These are phyloP conservation scores for Struthidea cinerea DNA, from an alignment of 2,113 vertebrate species.

Conservation along the genomic window DNA sequence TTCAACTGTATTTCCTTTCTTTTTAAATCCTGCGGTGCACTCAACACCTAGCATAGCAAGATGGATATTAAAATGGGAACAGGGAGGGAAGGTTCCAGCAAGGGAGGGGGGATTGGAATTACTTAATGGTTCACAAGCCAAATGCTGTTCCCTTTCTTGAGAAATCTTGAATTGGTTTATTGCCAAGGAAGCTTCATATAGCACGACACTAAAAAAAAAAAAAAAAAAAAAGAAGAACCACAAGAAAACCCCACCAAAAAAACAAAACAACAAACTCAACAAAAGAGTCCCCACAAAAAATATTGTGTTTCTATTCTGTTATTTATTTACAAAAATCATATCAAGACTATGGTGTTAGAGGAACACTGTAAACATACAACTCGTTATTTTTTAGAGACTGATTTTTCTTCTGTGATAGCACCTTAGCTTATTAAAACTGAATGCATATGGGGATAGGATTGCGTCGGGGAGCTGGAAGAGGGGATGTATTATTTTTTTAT, in stretches of 20 bases:
- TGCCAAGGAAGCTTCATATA: conserved; percentile 39
- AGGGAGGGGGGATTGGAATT: conserved; percentile 12
- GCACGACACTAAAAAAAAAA: neutral
- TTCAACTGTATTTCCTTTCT: conserved; percentile 35
- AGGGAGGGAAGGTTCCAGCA: conserved; percentile 6
- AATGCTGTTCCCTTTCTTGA: neutral
- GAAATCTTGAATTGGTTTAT: neutral
- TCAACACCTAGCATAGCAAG: conserved; percentile 38
- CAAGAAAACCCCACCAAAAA: neutral
- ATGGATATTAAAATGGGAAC: conserved; percentile 14
- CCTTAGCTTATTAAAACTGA: conserved; percentile 58
- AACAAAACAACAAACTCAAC: neutral
- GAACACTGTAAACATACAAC: conserved; percentile 58
- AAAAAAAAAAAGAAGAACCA: neutral
- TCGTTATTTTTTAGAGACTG: conserved; percentile 53
- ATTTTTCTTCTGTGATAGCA: conserved; percentile 65
- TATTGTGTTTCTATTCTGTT: conserved; percentile 39
- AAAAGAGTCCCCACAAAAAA: neutral
- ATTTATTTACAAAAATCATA: conserved; percentile 54
- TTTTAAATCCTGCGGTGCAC: conserved; percentile 17
- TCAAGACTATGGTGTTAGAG: conserved; percentile 63
- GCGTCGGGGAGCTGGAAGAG: neutral
- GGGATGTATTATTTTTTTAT: neutral
- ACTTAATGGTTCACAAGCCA: neutral
- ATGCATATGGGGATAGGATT: conserved; percentile 28